Base-by-base conservation (phyloP, 2,113 vertebrate species). In the Melierax canorus region DNA sequence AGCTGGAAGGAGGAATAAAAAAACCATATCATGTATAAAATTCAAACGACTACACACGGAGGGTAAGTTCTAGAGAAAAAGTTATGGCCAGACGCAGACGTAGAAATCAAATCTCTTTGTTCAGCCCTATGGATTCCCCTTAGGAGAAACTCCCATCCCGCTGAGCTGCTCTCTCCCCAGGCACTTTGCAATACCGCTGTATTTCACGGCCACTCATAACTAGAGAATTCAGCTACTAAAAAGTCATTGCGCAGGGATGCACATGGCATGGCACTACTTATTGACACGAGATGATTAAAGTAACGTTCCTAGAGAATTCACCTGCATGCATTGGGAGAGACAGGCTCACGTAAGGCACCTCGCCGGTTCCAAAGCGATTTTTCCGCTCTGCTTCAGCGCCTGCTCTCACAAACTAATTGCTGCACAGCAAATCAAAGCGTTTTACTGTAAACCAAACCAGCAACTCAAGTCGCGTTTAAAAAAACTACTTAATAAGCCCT, bases 291-390 rank as follows among this genome's bases (percentile, higher is more conserved):
- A 11, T 16, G 67, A 46, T 62, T 19, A 8, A 29, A 74, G 27
- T 1, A 3, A 32, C 1, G 10, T 18, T 45, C 36, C 68, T 7
- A 16, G 24, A 53, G 68, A 39, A 20, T 27, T 63, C n/a, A 12
- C 16, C 17, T 23, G 4, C 1, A 9, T 0, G 32, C 17, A 2
- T 0, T 3, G 45, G 43, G 58, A 32, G 48, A 32, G 43, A 15
- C 4, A 6, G 34, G 34, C 38, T 46, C 27, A 3, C 21, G 3
- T 3, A 3, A 50, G 62, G 67, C 36, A 19, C 66, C 48, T 32
- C 4, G 4, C 51, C 18, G 30, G 58, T 7, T 59, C 50, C 71
- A 19, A 23, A 23, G 48, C 10, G 27, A 15, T 29, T 15, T 14
- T 59, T 48, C 48, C 15, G 55, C 29, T 73, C 55, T 38, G 39